These are phyloP conservation scores for Agraylea sexmaculata DNA, from an alignment of 1,140 invertebrate genomes.

Conservation along the genomic window DNA sequence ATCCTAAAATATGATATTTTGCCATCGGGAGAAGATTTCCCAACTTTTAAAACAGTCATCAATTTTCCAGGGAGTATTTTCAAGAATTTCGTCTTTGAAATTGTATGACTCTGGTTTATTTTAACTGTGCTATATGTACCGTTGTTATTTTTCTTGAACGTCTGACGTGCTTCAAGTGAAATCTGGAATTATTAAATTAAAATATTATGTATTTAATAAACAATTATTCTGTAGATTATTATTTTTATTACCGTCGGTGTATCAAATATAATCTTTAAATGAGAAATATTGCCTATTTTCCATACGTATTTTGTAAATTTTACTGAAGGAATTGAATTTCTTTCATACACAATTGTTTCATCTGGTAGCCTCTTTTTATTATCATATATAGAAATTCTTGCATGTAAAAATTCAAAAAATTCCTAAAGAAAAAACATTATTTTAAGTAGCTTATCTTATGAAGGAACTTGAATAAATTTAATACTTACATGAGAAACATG, in stretches of 20 bases:
- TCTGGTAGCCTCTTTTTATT: conserved; percentile 60
- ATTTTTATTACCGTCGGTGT: conserved; percentile 44
- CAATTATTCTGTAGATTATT: neutral
- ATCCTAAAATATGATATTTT: conserved; percentile 57
- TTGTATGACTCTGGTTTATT: conserved; percentile 41
- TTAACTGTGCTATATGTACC: conserved; percentile 45
- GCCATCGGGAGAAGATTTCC: conserved; percentile 45
- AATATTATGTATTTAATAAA: neutral
- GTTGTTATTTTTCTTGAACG: conserved; percentile 55
- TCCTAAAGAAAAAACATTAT: conserved; percentile 29
- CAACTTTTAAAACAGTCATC: conserved; percentile 62
- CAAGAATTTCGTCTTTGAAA: conserved; percentile 24
- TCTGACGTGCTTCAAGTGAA: conserved; percentile 51
- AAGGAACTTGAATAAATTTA: conserved; percentile 5
- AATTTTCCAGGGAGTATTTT: conserved; percentile 54
- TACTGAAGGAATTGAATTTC: conserved; percentile 53
- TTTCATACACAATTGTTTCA: conserved; percentile 42
- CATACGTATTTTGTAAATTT: conserved; percentile 63
- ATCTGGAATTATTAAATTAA: conserved; percentile 33
- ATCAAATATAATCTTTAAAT: conserved; percentile 67
- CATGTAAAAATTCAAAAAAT: conserved; percentile 61
- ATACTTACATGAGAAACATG: conserved; percentile 48
- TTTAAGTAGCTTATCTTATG: conserved; percentile 3
- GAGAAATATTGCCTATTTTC: conserved; percentile 61
- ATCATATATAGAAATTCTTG: conserved; percentile 51